Evolutionary conservation across 2,797 vertebrate genomes (phyloP).

Genomic region (Limnodromus scolopaceus): DNA sequence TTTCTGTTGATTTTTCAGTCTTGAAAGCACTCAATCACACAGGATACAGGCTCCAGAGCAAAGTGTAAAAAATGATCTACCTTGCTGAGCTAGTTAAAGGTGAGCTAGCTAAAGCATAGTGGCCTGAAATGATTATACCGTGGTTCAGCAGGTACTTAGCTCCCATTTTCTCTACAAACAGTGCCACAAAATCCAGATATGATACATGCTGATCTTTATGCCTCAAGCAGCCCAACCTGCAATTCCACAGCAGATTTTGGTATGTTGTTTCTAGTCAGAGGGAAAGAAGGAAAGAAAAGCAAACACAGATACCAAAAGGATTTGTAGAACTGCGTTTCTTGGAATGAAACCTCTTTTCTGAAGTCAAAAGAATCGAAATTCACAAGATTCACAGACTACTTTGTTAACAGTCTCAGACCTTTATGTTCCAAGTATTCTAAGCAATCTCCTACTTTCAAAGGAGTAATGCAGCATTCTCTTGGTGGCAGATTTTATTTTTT

Average conservation of each 20-base stretch:
- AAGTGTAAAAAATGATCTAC: background rate
- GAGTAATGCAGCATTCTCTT: background rate
- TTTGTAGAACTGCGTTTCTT: background rate
- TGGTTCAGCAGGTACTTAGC: background rate
- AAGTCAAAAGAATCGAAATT: background rate
- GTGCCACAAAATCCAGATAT: background rate
- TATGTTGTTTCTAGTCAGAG: background rate
- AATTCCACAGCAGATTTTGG: background rate
- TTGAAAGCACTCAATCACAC: background rate
- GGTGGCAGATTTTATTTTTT: background rate
- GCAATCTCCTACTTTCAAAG: background rate
- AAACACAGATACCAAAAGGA: background rate
- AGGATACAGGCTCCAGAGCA: background rate
- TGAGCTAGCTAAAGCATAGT: background rate
- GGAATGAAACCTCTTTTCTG: background rate
- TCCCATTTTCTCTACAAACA: slow-evolving; percentile 1
- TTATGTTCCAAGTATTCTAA: background rate
- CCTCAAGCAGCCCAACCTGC: background rate
- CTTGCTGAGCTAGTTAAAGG: background rate
- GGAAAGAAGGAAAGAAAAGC: background rate
- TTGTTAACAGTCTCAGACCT: background rate
- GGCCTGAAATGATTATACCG: background rate
- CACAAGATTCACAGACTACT: background rate
- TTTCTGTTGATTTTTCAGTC: slow-evolving; percentile 1
- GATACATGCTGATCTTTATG: background rate